phyloP scores from a whole-genome alignment of 2,888 invertebrate species.

The Geotrupes spiniger region DNA sequence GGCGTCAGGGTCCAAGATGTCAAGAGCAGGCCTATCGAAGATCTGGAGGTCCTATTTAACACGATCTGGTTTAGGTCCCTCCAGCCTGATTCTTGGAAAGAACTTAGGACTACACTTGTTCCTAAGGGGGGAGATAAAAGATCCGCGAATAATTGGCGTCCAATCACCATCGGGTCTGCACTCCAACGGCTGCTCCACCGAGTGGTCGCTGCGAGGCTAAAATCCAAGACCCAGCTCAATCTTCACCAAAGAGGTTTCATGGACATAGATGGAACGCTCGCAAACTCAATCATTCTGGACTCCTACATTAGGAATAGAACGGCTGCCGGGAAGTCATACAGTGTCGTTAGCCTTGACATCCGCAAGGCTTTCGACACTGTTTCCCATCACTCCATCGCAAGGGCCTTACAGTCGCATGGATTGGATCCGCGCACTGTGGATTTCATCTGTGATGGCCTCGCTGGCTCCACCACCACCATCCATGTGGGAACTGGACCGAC shows the following conservation, averaged over 20 bases:
- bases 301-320: slow-evolving; percentile 34
- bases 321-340: slow-evolving; percentile 32
- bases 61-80: no score
- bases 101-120: no score
- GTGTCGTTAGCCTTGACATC: slow-evolving; percentile 39
- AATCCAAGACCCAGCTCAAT: slow-evolving; percentile 14
- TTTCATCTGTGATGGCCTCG: slow-evolving; percentile 35
- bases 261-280: slow-evolving; percentile 41
- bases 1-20: slow-evolving; percentile 17
- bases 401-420: slow-evolving; percentile 35
- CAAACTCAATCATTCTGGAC: slow-evolving; percentile 38
- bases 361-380: slow-evolving; percentile 33
- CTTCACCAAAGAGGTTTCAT: slow-evolving; percentile 36
- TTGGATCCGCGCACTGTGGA: slow-evolving; percentile 34
- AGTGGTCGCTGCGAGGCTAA: slow-evolving; percentile 24
- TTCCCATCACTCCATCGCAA: slow-evolving; percentile 26
- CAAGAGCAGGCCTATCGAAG: not conserved
- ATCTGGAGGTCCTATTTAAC: no score
- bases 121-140: slow-evolving; percentile 25
- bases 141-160: slow-evolving; percentile 32
- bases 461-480: slow-evolving; percentile 29
- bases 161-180: slow-evolving; percentile 34
- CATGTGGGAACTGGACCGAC: slow-evolving; percentile 21
- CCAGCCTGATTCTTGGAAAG: no score
- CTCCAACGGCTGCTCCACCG: slow-evolving; percentile 32